Base-by-base conservation (phyloP, 2,888 invertebrate genomes). In the Mongoloraphidia duomilia region DNA sequence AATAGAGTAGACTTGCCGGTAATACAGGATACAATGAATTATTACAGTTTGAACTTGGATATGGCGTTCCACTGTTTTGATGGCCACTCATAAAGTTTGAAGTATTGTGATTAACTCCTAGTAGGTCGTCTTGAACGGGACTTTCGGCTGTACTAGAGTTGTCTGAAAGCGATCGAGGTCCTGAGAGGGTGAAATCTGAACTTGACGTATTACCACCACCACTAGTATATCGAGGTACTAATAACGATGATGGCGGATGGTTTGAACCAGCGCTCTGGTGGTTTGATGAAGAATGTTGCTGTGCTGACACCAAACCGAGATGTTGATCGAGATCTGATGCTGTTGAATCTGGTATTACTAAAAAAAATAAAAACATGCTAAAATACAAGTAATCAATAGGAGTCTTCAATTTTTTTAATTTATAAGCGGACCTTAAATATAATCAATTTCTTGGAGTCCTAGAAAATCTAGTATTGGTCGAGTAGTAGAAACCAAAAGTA, bases 141-240 rank as follows among this genome's bases (percentile, higher is more conserved):
- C 85, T 85, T 61, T 87, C 86, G 3, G 86, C 85, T 53, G 86
- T 82, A 36, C 86, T 87, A 38, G 86, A 87, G 62, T 84, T 82
- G 64, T 87, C 88, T 57, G 86, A 86, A 34, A 88, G 68, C 11
- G 87, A 87, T 40, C 88, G 72, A 0, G 88, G 86, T 2, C 82
- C 80, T 49, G 77, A 72, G 55, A 80, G 71, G 57, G 79, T 72
- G 69, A 84, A 81, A 62, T 86, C 77, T 6, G 42, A 35, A 26
- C 36, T 37, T 2, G 74, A 64, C 56, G 78, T 70, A 65, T 83
- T 77, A 60, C 74, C 67, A 53, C 73, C 66, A 59, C 63, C 51
- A 49, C 67, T 66, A 53, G 79, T 75, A 64, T 83, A 83, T 8
- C 83, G 74, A 6, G 82, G 82, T 47, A 82, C 76, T 9, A 83